Base-by-base conservation (phyloP, 2,113 vertebrate genomes). In the Pteruthius melanotis region DNA sequence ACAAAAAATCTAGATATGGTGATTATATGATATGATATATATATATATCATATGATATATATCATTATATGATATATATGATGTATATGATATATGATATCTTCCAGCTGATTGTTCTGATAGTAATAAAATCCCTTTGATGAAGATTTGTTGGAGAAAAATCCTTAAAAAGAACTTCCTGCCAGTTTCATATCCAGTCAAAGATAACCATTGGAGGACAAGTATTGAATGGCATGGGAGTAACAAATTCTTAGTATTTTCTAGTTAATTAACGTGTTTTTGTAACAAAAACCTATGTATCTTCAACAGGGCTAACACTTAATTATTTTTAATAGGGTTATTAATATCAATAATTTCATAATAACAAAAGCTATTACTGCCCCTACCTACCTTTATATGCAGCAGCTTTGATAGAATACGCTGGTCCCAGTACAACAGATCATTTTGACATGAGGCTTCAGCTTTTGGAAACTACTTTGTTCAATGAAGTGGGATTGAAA, bases 181-280 rank as follows among this genome's bases (percentile, higher is more conserved):
- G 4, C 1, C 7, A 35, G 4, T 87, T 89, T 63, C 30, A 16
- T 33, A n/a, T n/a, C 56, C n/a, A n/a, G n/a, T n/a, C 64, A 16
- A 4, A 60, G 7, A 30, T 15, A 52, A 19, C 6, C 21, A 40
- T 1, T 57, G 7, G 13, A 63, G 7, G 2, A 75, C 1, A 3
- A 42, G 15, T 77, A 72, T 11, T 30, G 18, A 77, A 54, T 33
- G 17, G 1, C 39, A 47, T 15, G 10, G 4, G 18, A 83, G 5
- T 49, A 83, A 76, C 1, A 76, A 9, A 37, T 35, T 4, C 15
- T 7, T 14, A 44, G 7, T 28, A 13, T 53, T 86, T 75, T 50
- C 47, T 61, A 27, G 3, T 31, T 59, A 4, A 27, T 68, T 59
- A 40, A 11, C n/a, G 2, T 45, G 16, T 60, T 35, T 64, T 85